phyloP scores from a whole-genome alignment of 2,888 invertebrate species.

The Portevinia maculata region DNA sequence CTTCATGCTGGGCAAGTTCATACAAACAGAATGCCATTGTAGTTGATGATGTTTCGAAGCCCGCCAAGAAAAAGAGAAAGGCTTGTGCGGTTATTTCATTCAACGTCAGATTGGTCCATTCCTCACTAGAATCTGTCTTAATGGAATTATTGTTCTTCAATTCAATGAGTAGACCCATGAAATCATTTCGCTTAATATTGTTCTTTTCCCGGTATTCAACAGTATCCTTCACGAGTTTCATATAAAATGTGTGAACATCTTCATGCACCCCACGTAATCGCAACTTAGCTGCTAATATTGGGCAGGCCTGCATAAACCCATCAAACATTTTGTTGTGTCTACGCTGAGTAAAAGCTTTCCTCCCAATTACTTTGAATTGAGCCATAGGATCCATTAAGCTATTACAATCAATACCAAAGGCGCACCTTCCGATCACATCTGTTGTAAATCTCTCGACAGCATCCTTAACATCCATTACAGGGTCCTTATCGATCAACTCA shows the following conservation, averaged over 20 bases:
- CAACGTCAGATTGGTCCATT: conserved; percentile 56
- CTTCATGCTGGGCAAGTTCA: conserved; percentile 79
- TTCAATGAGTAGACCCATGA: conserved; percentile 84
- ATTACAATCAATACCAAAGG: conserved; percentile 83
- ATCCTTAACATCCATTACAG: conserved; percentile 82
- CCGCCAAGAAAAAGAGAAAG: conserved; percentile 82
- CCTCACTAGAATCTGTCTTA: conserved; percentile 73
- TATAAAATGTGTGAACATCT: conserved; percentile 83
- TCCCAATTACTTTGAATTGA: conserved; percentile 80
- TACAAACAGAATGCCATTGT: conserved; percentile 84
- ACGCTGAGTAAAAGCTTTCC: conserved; percentile 68
- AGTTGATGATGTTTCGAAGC: conserved; percentile 86
- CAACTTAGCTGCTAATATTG: conserved; percentile 72
- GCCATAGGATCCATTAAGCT: conserved; percentile 81
- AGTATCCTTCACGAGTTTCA: conserved; percentile 80
- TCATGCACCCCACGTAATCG: conserved; percentile 51
- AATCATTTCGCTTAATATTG: conserved; percentile 84
- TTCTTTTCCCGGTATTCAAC: conserved; percentile 81
- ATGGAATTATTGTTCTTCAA: conserved; percentile 82
- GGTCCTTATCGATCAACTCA: conserved; percentile 24
- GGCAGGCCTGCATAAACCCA: conserved; percentile 77
- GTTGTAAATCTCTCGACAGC: conserved; percentile 83
- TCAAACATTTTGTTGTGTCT: conserved; percentile 74
- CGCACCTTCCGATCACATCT: conserved; percentile 84
- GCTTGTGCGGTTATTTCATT: conserved; percentile 80